A percentile compares a stretch with the other conserved stretches of the same genome.
phyloP scores from a whole-genome alignment of 1,140 invertebrate species.

The Drosophila burlai region DNA sequence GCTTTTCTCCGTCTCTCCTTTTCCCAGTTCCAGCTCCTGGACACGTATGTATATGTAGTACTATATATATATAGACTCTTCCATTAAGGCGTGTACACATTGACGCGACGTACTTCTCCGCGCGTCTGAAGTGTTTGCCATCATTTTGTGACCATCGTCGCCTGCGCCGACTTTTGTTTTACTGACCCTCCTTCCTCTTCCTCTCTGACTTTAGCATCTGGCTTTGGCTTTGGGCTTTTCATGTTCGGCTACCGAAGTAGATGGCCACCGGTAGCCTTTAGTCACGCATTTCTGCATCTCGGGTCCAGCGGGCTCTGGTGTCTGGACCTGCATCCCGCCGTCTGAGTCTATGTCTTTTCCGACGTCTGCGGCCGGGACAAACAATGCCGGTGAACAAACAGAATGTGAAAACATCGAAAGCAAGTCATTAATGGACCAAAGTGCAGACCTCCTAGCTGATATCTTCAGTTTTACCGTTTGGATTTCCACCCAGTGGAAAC shows the following conservation, averaged over 20 bases:
- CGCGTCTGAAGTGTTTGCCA: conserved; percentile 75
- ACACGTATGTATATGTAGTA: conserved; percentile 12
- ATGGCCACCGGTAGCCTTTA: conserved; percentile 82
- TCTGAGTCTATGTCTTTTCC: conserved; percentile 36
- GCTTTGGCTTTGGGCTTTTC: conserved; percentile 53
- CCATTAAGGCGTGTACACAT: conserved; percentile 82
- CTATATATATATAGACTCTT: conserved; percentile 63
- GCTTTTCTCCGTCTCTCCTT: conserved; percentile 40
- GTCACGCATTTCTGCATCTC: conserved; percentile 81
- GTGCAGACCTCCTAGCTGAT: conserved; percentile 31
- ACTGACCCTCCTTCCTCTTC: conserved; percentile 46
- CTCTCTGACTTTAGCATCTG: conserved; percentile 73
- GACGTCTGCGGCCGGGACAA: conserved; percentile 56
- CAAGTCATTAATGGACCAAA: conserved; percentile 78
- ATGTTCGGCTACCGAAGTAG: conserved; percentile 82
- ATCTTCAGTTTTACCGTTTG: not conserved
- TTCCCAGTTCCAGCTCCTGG: conserved; percentile 29
- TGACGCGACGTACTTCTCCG: conserved; percentile 67
- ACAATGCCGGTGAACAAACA: conserved; percentile 67
- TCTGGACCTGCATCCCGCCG: conserved; percentile 26
- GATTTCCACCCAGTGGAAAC: not conserved
- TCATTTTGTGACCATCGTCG: conserved; percentile 71
- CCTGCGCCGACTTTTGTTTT: conserved; percentile 70
- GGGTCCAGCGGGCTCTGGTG: conserved; percentile 19
- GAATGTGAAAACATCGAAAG: conserved; percentile 77